Conservation (phyloP, 2,113 vertebrate species). For the Pagrus major region DNA sequence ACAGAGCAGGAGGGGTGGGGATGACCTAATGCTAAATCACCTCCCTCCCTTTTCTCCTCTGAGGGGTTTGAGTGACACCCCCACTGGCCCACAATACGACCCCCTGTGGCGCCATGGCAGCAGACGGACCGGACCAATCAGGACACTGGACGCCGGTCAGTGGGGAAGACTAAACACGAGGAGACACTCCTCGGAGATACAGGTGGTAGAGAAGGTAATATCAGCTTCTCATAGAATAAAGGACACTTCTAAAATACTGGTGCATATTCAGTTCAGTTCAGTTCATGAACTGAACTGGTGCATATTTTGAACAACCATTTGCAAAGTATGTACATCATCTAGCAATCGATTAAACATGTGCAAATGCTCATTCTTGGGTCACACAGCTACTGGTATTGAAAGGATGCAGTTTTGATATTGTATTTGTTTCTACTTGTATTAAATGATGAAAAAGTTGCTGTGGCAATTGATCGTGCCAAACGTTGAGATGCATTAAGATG, state of each 20-base stretch:
- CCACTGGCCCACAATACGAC: constrained; percentile 43
- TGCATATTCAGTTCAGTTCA: no score
- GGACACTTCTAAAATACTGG: neutral
- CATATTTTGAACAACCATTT: no score
- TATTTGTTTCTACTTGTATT: no score
- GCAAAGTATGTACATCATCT: no score
- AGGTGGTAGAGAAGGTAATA: neutral
- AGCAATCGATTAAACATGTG: no score
- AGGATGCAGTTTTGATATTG: no score
- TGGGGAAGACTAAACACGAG: constrained; percentile 21
- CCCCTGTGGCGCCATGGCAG: constrained; percentile 51
- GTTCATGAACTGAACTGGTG: no score
- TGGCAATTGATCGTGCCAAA: no score
- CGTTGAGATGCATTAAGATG: no score
- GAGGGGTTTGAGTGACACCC: constrained; percentile 64
- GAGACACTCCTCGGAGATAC: constrained; percentile 16
- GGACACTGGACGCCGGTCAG: constrained; percentile 24
- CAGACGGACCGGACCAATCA: constrained; percentile 38
- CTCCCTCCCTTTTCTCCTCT: constrained; percentile 52
- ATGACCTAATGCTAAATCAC: constrained; percentile 73
- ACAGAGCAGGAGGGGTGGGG: constrained; percentile 51
- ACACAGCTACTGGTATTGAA: no score
- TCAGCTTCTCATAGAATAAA: neutral
- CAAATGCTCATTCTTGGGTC: no score
- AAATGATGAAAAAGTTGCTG: no score